Evolutionary conservation across 35 echinoderm and acorn worm species (phyloP).

Genomic region (Eucidaris tribuloides): DNA sequence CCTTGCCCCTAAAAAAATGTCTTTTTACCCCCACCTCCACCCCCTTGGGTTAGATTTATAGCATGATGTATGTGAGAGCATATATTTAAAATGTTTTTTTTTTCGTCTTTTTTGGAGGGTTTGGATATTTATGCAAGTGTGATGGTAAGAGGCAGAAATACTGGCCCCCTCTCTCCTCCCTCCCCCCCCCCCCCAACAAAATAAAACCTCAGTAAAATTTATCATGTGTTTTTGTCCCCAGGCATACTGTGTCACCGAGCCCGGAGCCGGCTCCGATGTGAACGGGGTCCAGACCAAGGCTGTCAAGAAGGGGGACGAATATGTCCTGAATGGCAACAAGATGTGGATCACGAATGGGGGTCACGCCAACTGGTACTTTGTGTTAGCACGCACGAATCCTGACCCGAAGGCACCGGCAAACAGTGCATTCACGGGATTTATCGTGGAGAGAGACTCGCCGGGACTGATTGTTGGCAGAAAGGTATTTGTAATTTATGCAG

Average conservation of each 20-base stretch:
- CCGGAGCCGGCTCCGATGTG: constrained; percentile 91
- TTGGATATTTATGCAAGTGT: too few species aligned
- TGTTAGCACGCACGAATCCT: constrained; percentile 73
- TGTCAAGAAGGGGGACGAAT: constrained; percentile 91
- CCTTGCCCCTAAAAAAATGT: too few species aligned
- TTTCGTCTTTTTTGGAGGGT: not conserved
- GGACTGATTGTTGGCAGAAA: constrained; percentile 81
- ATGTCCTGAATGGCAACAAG: constrained; percentile 89
- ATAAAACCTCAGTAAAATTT: not conserved
- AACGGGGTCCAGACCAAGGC: constrained; percentile 75
- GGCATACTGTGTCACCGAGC: constrained; percentile 97
- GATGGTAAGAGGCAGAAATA: not conserved
- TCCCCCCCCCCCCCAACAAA: not conserved
- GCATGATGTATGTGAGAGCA: not conserved
- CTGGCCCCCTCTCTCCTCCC: not conserved
- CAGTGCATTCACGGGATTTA: constrained; percentile 91
- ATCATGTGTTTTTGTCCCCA: not conserved
- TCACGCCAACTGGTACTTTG: constrained; percentile 97
- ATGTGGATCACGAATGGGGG: constrained; percentile 99
- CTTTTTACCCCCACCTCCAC: too few species aligned
- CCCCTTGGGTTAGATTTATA: not conserved
- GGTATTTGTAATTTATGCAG: too few species aligned
- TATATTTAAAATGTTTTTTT: not conserved
- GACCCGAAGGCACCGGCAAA: constrained; percentile 69
- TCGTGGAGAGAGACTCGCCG: constrained; percentile 77